A percentile compares a stretch with the other conserved stretches of the same genome.
Conservation (phyloP, 2,888 invertebrate species). For the Thera obeliscata region DNA sequence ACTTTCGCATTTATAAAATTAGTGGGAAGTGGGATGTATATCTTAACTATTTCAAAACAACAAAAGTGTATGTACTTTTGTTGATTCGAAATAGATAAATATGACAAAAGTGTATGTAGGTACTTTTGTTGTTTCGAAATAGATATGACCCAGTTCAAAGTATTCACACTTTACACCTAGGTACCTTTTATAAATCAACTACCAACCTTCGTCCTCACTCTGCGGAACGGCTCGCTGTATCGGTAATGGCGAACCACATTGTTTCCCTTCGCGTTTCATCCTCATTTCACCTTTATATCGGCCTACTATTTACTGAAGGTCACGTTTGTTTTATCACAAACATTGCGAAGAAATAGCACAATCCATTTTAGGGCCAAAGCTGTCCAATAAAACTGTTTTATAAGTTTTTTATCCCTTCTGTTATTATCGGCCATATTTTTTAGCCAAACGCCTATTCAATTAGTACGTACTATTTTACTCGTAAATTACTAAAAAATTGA, state of each 20-base stretch:
- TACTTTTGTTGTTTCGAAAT: too few relatives aligned
- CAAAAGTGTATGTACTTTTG: too few relatives aligned
- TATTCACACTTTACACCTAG: too few relatives aligned
- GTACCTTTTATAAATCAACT: neutral
- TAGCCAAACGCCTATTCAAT: neutral
- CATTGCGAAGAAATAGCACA: neutral
- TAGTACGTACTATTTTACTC: too few relatives aligned
- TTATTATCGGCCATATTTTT: neutral
- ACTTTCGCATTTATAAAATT: too few relatives aligned
- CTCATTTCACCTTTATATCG: constrained; percentile 27
- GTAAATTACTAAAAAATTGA: too few relatives aligned
- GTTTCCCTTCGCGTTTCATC: constrained; percentile 25
- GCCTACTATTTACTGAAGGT: constrained; percentile 24
- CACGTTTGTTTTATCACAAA: constrained; percentile 30
- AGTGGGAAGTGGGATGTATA: too few relatives aligned
- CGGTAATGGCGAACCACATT: constrained; percentile 24
- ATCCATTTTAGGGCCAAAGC: constrained; percentile 1
- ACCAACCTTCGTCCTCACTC: constrained; percentile 20
- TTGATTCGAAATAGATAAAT: too few relatives aligned
- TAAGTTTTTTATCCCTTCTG: neutral
- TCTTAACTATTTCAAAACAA: too few relatives aligned
- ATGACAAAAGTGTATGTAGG: too few relatives aligned
- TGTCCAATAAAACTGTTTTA: constrained; percentile 7
- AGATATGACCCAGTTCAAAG: too few relatives aligned
- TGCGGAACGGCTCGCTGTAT: constrained; percentile 8